Evolutionary conservation across 2,888 invertebrate species (phyloP), one percentile per base, ranked within the genome.

Genomic region (Carcina quercana): DNA sequence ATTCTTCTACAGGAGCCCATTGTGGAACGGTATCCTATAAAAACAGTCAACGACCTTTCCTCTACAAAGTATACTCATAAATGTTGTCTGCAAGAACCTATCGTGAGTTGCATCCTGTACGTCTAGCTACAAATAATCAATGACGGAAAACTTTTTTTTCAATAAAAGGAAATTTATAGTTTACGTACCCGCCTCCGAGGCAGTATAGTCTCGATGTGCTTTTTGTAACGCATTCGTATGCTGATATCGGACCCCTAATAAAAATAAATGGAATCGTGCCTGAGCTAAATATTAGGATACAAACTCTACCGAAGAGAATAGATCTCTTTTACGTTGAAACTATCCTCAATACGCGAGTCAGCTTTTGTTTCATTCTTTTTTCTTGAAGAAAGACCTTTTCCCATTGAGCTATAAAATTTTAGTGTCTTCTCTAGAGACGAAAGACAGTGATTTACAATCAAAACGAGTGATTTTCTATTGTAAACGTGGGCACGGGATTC

Each of bases 221-320:
- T 61, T 62, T 64, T 63, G 59, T 56, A 48, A 53, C 46, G 61
- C 67, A 73, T 73, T 73, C 53, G 62, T 70, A 72, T 73, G 70
- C 70, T 69, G 70, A 72, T 72, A 65, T 50, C 57, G 57, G 53
- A 44, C 47, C 60, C 64, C 59, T 65, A 69, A 73, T 72, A 74
- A 73, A 74, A 72, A 70, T 59, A 68, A 71, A 72, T 65, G 60
- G 64, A 56, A 62, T 61, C 63, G 63, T 52, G 47, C 53, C 56
- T 59, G 67, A 69, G 71, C 69, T 66, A 61, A 69, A 71, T 71
- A 72, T 70, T 59, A 63, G 65, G 64, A 69, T 62, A 71, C 68
- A 65, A 64, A 63, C 62, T 63, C 49, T 46, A 50, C 44, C 45
- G 42, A 38, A 54, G 42, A 39, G 39, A 54, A 60, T 56, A 51